Base-by-base conservation (phyloP, 2,113 vertebrate genomes). In the Thermophis baileyi region DNA sequence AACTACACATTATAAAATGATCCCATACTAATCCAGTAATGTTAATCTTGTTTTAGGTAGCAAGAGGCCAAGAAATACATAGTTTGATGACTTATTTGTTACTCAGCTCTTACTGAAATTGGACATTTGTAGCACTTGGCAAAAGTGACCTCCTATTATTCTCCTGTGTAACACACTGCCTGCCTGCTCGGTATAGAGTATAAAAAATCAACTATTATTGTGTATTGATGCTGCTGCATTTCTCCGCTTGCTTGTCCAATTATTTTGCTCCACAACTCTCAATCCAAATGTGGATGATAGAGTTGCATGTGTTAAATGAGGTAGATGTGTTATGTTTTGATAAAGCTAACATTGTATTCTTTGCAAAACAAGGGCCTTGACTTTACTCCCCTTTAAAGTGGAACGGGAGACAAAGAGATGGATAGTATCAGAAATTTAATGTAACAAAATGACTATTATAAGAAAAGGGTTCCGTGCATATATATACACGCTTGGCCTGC, bases 51-150 rank as follows among this genome's bases (percentile, higher is more conserved):
- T 27, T 44, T 85, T 47, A 24, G 24, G 46, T 93, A 93, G 90
- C 5, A 93, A 50, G 92, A 93, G 51, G 5, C 24, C 90, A 91
- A 92, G 2, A 85, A 85, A 20, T 47, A 30, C 92, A 47, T 0
- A 87, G 87, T 89, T 69, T 91, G 55, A 87, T 18, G 3, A 25
- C 55, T 22, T 27, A 35, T 3, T 63, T 14, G 46, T 91, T n/a
- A 87, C 88, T 91, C 93, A 57, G 90, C 24, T 86, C 46, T 69
- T 3, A 18, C 35, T 94, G 47, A 93, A 94, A 88, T 74, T 89
- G 27, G 44, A 5, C 93, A 49, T 57, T 5, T 93, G 27, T 54
- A 92, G n/a, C 25, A 44, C 30, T 24, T 91, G 85, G 60, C 57
- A 81, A 6, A 3, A 40, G 1, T 74, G 3, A 4, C 25, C 54